Evolutionary conservation across 2,888 invertebrate genomes (phyloP), one percentile per base, ranked within the genome.

Genomic region (Mesorhabditis belari): DNA sequence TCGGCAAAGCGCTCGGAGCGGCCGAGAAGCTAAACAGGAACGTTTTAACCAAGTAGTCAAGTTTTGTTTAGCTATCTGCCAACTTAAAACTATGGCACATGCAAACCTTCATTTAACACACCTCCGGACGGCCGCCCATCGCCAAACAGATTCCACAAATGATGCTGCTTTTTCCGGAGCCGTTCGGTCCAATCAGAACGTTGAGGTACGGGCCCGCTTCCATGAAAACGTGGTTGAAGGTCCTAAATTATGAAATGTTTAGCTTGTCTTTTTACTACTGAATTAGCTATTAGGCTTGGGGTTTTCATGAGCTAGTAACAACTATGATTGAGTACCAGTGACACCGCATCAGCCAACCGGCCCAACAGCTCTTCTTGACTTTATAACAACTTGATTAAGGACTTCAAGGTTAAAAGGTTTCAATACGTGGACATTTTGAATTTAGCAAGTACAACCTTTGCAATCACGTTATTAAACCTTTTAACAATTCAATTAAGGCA

Each of bases 101-200:
- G 19, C 5, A 12, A 12, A 57, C 19, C 12, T 9, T 4, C 51
- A 9, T 56, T 12, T 27, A n/a, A 35, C 44, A 9, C 12, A 69
- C 51, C 53, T 70, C 73, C 4, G 77, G 76, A 55, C 59, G 66
- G 24, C 77, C 77, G 17, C 77, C 77, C 5, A 74, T 65, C 2
- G 74, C 77, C 25, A 77, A 61, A 60, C 77, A 77, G 51, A 77
- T 76, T 49, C 77, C 77, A 59, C 77, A 77, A 60, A 77, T 76
- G 35, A 77, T 69, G 4, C 74, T 70, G 29, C 73, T 74, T 61
- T 77, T 77, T 57, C 76, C 77, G 57, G 73, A 69, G 27, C 77
- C 77, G 63, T 77, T 77, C 17, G 73, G 69, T 12, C 77, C 77
- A 25, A 77, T 62, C 55, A 77, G 74, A 51, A 77, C 62, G 57